Percentiles rank a stretch among this genome's conserved stretches.
phyloP scores from a whole-genome alignment of 2,113 vertebrate genomes.

The Macrotus californicus region DNA sequence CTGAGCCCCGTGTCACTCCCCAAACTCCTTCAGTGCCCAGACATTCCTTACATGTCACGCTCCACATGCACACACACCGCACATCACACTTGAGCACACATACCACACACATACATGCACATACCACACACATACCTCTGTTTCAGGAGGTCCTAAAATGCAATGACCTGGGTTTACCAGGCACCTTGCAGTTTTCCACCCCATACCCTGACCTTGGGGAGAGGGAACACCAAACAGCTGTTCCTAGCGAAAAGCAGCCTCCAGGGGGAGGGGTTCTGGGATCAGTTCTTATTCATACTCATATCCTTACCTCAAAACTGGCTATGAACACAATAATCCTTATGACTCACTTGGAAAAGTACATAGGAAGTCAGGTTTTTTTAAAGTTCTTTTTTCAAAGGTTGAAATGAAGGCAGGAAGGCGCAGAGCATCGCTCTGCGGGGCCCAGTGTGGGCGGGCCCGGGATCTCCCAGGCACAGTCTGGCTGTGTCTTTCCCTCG shows the following conservation, averaged over 20 bases:
- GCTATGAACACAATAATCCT: not conserved
- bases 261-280: not conserved
- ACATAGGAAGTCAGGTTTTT: not conserved
- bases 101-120: no score
- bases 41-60: not conserved
- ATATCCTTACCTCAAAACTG: not conserved
- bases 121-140: not conserved
- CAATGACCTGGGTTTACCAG: not conserved
- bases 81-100: not conserved
- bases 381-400: not conserved
- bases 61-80: not conserved
- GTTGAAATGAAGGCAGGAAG: not conserved
- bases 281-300: not conserved
- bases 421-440: not conserved
- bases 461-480: not conserved
- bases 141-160: not conserved
- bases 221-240: fast-evolving
- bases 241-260: not conserved
- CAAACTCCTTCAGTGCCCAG: not conserved
- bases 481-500: not conserved
- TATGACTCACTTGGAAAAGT: not conserved
- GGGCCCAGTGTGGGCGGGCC: not conserved
- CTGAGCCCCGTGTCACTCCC: not conserved
- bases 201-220: fast-evolving
- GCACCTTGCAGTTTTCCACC: not conserved